Evolutionary conservation across 2,888 invertebrate species (phyloP), one percentile per base, ranked within the genome.

Genomic region (Gerris lacustris): DNA sequence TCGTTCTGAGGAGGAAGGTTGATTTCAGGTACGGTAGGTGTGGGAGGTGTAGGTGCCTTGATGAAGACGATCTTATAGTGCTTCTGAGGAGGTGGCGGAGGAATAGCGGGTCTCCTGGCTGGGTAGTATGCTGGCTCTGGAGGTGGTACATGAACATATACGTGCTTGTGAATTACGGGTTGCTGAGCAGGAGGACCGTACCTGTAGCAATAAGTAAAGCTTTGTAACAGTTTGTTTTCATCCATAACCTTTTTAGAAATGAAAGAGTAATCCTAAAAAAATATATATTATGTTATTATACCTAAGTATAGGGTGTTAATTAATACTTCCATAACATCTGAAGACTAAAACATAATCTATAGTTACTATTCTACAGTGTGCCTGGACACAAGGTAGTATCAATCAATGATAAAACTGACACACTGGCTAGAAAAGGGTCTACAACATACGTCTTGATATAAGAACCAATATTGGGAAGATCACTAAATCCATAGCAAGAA

Each of bases 71-170:
- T 91, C 80, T 91, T 90, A 84, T 91, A 91, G 79, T 91, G 90
- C 77, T 90, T 91, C 80, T 90, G 90, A 1, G 90, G 87, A 44
- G 87, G 81, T 43, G 80, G 78, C 0, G 79, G 79, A 2, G 80
- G 80, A 4, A 82, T 80, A 4, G 78, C 75, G 71, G 83, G 86
- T 69, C 70, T 72, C 66, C 67, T 73, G 43, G 73, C 85, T 88
- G 31, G 89, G 86, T 31, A 87, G 78, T 92, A 92, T 45, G 88
- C 89, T 5, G 81, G 80, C 80, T 93, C 92, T 77, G 92, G 92
- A 71, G 92, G 93, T 68, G 93, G 92, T 18, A 93, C 92, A 80
- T 93, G 93, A 18, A 94, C 92, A 82, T 93, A 94, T 15, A 94
- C 92, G 79, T 93, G 93, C 79, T 94, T 94, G 81, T 93, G 93